Conservation (phyloP, 2,797 vertebrate species). For the Leptodactylus fallax region DNA sequence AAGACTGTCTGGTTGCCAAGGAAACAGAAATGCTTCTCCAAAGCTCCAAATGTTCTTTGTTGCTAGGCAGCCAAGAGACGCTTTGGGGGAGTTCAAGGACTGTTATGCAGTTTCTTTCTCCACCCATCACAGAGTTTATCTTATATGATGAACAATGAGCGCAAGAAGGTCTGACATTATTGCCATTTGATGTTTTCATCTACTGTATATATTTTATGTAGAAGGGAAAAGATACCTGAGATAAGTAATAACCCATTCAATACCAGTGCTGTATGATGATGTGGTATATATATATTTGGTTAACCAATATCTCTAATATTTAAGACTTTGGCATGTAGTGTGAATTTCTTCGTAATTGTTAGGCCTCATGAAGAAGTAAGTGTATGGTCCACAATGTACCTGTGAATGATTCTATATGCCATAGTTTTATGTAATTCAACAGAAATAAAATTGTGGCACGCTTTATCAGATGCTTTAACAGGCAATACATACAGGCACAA, state of each 20-base stretch:
- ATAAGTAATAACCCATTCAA: not conserved
- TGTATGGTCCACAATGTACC: too few species aligned
- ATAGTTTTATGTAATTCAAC: too few species aligned
- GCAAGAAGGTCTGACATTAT: not conserved
- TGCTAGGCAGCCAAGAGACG: slow-evolving; percentile 7
- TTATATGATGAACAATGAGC: not conserved
- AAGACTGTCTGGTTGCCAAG: slow-evolving; percentile 13
- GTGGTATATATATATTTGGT: too few species aligned
- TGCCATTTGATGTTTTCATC: not conserved
- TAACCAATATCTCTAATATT: too few species aligned
- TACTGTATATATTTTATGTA: not conserved
- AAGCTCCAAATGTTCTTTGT: not conserved
- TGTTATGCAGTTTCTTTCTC: not conserved
- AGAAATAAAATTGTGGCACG: too few species aligned
- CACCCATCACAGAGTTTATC: not conserved
- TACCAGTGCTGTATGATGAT: not conserved
- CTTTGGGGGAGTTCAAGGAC: slow-evolving; percentile 11
- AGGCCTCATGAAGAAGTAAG: too few species aligned
- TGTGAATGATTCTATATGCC: too few species aligned
- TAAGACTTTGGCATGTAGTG: too few species aligned
- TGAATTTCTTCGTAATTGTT: too few species aligned
- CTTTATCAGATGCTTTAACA: too few species aligned
- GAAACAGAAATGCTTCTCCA: slow-evolving; percentile 15
- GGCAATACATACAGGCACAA: too few species aligned
- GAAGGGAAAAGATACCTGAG: not conserved